Evolutionary conservation across 2,888 invertebrate species (phyloP).

Genomic region (Podabrus alpinus): DNA sequence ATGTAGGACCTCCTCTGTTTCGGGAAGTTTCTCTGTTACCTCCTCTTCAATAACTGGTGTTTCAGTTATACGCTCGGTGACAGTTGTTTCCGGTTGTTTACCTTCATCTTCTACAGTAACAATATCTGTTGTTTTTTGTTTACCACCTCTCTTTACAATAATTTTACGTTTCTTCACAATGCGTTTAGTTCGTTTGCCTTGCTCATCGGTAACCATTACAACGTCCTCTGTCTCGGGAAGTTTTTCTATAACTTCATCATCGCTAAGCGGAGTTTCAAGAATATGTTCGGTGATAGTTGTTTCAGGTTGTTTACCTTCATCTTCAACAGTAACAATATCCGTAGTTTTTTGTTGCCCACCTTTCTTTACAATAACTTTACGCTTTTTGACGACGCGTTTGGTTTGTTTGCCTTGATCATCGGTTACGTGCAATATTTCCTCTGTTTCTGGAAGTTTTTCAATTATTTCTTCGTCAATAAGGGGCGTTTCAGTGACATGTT

Average conservation of each 20-base stretch:
- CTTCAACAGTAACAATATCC: constrained; percentile 55
- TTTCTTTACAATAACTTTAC: constrained; percentile 52
- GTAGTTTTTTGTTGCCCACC: constrained; percentile 53
- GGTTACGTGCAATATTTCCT: constrained; percentile 40
- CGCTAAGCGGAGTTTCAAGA: constrained; percentile 43
- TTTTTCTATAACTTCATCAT: constrained; percentile 35
- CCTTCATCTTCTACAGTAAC: constrained; percentile 43
- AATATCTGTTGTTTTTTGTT: constrained; percentile 47
- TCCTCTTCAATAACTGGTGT: constrained; percentile 15
- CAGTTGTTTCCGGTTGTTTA: constrained; percentile 40
- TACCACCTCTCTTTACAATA: constrained; percentile 54
- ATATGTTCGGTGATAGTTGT: constrained; percentile 39
- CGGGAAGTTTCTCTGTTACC: constrained; percentile 29
- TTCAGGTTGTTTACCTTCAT: constrained; percentile 54
- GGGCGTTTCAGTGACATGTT: constrained; percentile 37
- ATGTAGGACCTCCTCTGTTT: constrained; percentile 48
- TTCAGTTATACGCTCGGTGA: constrained; percentile 39
- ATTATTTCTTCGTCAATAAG: constrained; percentile 39
- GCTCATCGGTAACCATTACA: constrained; percentile 38
- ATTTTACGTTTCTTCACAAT: constrained; percentile 47
- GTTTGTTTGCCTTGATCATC: constrained; percentile 39
- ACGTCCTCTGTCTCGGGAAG: constrained; percentile 41
- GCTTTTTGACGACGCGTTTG: constrained; percentile 49
- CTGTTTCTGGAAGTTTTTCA: constrained; percentile 27
- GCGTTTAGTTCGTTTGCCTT: constrained; percentile 44